phyloP scores from a whole-genome alignment of 2,888 invertebrate genomes.

The Hypselothyrea guttata region DNA sequence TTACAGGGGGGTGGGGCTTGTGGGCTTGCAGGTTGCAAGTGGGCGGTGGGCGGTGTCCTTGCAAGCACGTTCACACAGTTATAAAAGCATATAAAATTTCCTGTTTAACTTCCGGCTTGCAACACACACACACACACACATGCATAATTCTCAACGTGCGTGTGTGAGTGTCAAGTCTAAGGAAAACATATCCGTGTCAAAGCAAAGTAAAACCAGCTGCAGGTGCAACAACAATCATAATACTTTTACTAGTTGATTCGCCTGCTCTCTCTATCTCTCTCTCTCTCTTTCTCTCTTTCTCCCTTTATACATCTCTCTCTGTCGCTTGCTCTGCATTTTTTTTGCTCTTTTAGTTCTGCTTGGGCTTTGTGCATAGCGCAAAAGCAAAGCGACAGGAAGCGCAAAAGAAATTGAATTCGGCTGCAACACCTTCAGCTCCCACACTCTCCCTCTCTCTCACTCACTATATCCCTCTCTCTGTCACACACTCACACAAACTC shows the following conservation, averaged over 20 bases:
- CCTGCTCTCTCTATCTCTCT: neutral
- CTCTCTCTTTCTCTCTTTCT: conserved; percentile 1
- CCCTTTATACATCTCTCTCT: no score
- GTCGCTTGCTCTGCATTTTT: no score
- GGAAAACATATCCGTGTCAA: conserved; percentile 78
- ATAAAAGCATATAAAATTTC: conserved; percentile 78
- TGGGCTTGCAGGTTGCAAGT: conserved; percentile 11
- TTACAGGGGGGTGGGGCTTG: conserved; percentile 12
- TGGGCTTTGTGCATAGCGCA: conserved; percentile 28
- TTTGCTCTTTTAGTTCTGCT: conserved; percentile 26
- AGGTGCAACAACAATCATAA: conserved; percentile 69
- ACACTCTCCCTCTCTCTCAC: neutral
- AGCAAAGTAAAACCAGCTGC: conserved; percentile 66
- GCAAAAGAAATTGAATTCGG: conserved; percentile 63
- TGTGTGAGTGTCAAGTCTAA: conserved; percentile 62
- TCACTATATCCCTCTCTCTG: neutral
- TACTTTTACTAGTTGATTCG: conserved; percentile 51
- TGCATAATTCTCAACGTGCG: conserved; percentile 28
- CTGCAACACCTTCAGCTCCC: conserved; percentile 23
- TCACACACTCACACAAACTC: neutral
- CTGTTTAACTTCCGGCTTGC: conserved; percentile 75
- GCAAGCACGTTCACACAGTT: conserved; percentile 67
- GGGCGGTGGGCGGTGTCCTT: conserved; percentile 41
- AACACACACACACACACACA: conserved; percentile 26
- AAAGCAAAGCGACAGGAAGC: conserved; percentile 20